Base-by-base conservation (phyloP, 30 jellyfish, hydroid and myxozoan species). In the Aurelia sp. region DNA sequence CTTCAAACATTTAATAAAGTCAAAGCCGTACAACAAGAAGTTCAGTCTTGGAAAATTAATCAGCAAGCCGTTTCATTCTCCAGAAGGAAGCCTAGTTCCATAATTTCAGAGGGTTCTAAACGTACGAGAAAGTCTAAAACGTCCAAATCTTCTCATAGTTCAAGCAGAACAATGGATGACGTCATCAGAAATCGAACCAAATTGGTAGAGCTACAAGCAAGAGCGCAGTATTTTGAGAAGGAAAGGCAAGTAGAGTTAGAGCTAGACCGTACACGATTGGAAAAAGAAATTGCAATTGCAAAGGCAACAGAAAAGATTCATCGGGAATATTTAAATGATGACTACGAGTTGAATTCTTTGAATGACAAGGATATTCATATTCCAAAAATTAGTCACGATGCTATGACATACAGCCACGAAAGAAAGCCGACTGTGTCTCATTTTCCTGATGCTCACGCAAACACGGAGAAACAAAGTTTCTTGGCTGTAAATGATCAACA, bases 281-380 rank as follows among this genome's bases (percentile, higher is more conserved):
- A 76, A 58, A 76, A 76, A 76, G 76, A 76, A 53, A 60, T 76
- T 58, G 76, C 76, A 24, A 76, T 76, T 60, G 88, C 76, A 10
- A 57, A 76, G 57, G 88, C 88, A 76, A 76, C 88, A 22, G 88
- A 76, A 76, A 76, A 61, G 76, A 76, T 76, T 52, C 77, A 76
- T 53, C 88, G 74, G 18, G 88, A 76, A 76, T 76, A 57, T 76
- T 35, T 76, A 20, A 76, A 76, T 76, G 76, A 57, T 76, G 88
- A 76, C 44, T 76, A 76, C 20, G 63, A 76, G 35, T 57, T 55
- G 35, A 57, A 53, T 57, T 76, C 38, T 76, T 31, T 59, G 76
- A 62, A 61, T 60, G 88, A 58, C 76, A 76, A 60, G 88, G 62
- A 76, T 31, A 24, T 60, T 76, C 65, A 1, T 60, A 66, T 53